A percentile compares a stretch with the other conserved stretches of the same genome.
Conservation (phyloP, 2,113 vertebrate genomes). For the Laticauda laticaudata region DNA sequence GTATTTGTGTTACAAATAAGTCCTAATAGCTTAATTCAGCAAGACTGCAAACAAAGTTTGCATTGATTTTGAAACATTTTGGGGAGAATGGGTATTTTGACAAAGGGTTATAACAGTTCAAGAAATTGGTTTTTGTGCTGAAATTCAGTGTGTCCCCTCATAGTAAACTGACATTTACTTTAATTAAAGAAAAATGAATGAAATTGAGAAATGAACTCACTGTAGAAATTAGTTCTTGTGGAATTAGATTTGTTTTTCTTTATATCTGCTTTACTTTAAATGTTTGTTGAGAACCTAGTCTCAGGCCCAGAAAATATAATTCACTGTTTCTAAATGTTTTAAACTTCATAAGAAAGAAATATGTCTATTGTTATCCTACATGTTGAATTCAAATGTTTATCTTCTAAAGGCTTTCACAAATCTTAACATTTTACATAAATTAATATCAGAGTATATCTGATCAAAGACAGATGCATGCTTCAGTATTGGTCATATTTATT, state of each 20-base stretch:
- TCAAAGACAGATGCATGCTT: background rate
- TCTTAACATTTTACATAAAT: background rate
- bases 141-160: background rate
- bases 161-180: background rate
- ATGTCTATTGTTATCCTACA: background rate
- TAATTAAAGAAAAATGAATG: background rate
- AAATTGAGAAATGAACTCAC: background rate
- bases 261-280: background rate
- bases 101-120: slow-evolving; percentile 13
- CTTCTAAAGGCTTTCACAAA: background rate
- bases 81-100: slow-evolving; percentile 24
- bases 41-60: slow-evolving; percentile 46
- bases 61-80: slow-evolving; percentile 36
- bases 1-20: slow-evolving; percentile 43
- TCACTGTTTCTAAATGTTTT: background rate
- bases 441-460: background rate
- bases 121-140: slow-evolving; percentile 26
- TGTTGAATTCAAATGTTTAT: background rate
- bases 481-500: background rate
- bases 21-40: slow-evolving; percentile 14
- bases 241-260: background rate
- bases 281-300: background rate
- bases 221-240: background rate
- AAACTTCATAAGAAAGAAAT: slow-evolving; percentile 1
- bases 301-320: background rate